Conservation (phyloP, 2,113 vertebrate species). For the Taxidea taxus region DNA sequence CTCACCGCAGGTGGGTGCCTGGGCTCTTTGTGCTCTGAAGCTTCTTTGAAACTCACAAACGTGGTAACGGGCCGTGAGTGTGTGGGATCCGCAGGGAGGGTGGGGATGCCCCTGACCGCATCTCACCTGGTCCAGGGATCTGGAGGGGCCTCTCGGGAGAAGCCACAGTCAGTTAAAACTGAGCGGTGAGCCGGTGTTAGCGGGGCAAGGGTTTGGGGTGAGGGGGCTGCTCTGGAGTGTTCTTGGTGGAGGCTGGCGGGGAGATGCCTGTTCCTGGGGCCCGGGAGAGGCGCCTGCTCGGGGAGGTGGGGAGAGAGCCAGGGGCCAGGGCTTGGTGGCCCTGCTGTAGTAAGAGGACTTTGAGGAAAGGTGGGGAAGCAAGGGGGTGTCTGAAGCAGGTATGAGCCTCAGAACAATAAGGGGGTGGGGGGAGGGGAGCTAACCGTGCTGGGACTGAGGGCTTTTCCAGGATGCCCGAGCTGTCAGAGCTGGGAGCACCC, state of each 20-base stretch:
- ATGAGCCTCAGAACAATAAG: too few species aligned
- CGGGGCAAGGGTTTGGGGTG: background rate
- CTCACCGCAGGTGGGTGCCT: background rate
- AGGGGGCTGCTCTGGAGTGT: background rate
- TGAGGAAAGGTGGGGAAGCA: background rate
- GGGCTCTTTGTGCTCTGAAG: background rate
- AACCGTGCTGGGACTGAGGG: too few species aligned
- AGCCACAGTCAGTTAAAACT: background rate
- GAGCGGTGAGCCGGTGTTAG: background rate
- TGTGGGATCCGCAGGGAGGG: background rate
- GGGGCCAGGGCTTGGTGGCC: background rate
- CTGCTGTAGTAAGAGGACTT: background rate
- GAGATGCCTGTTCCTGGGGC: background rate
- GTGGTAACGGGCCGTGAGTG: background rate
- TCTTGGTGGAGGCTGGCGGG: background rate
- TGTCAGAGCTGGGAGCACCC: background rate
- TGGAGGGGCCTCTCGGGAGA: background rate
- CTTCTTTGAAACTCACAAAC: background rate
- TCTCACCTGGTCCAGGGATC: background rate
- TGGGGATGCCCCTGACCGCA: background rate
- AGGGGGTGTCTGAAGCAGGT: too few species aligned
- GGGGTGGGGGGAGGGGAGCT: background rate
- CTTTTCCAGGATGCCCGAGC: background rate
- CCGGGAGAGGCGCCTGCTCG: background rate
- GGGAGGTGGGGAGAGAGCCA: background rate